Evolutionary conservation across 2,888 invertebrate genomes (phyloP), one percentile per base, ranked within the genome.

Genomic region (Caenorhabditis becei): DNA sequence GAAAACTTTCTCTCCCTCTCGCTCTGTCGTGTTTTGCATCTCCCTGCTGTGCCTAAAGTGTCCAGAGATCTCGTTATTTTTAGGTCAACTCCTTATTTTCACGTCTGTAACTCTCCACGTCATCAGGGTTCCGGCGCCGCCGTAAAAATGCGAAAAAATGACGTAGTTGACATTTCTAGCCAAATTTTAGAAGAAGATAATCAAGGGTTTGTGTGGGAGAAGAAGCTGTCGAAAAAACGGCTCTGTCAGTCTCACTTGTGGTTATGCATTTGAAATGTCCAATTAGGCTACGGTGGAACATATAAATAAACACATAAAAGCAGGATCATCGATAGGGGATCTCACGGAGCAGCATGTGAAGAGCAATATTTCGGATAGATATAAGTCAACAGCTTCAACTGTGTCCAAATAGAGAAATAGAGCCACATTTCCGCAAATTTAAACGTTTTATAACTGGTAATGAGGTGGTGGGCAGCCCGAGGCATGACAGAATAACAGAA

Each of bases 21-120:
- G 11, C 5, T 20, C n/a, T n/a, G n/a, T n/a, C n/a, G n/a, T n/a
- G n/a, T n/a, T n/a, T n/a, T n/a, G n/a, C n/a, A n/a, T n/a, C n/a
- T n/a, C 11, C 28, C 41, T 28, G 8, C 26, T 26, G 54, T 41
- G 32, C 41, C 16, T 41, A 41, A 41, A 3, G 41, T 24, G 23
- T 59, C 41, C 59, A 37, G 41, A 37, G 37, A 59, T 59, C 37
- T 35, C 41, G 35, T 59, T 59, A 59, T 59, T 59, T 59, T 59
- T 59, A 59, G 59, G 59, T 3, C 41, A 59, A 18, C 58, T 35
- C 58, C 2, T 18, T 56, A 18, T 56, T 56, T 56, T 49, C 20
- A 18, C 41, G 10, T 10, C 16, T 41, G 41, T 41, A 14, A 14
- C 10, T 14, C n/a, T n/a, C n/a, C 41, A 41, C 41, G 41, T 41